phyloP scores from a whole-genome alignment of 2,888 invertebrate genomes.

The Tiliacea citrago region DNA sequence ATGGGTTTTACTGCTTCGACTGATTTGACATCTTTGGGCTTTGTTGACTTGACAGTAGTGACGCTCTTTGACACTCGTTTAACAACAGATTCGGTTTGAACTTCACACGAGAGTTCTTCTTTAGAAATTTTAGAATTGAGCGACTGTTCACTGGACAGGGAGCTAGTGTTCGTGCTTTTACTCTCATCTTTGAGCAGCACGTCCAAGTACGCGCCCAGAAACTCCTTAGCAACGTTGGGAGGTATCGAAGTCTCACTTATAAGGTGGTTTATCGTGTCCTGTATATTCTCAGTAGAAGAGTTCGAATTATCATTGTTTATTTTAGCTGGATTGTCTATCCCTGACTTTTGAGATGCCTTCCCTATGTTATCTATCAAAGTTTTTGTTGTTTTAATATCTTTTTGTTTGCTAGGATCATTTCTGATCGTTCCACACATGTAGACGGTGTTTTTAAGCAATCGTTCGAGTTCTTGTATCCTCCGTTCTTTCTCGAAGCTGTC shows the following conservation, averaged over 20 bases:
- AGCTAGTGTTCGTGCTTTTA: constrained; percentile 68
- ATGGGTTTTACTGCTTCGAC: constrained; percentile 49
- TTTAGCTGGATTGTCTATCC: constrained; percentile 49
- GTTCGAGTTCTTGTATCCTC: constrained; percentile 82
- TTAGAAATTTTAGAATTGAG: constrained; percentile 45
- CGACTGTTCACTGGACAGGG: constrained; percentile 71
- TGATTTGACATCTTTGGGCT: constrained; percentile 44
- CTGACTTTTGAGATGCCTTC: constrained; percentile 64
- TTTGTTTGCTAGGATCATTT: constrained; percentile 71
- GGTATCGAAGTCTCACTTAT: constrained; percentile 79
- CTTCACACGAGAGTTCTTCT: constrained; percentile 70
- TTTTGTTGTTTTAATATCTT: constrained; percentile 82
- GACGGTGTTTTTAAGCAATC: constrained; percentile 81
- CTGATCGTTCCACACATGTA: constrained; percentile 78
- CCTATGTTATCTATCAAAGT: constrained; percentile 78
- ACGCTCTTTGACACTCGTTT: constrained; percentile 78
- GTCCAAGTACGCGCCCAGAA: constrained; percentile 80
- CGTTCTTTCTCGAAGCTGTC: constrained; percentile 80
- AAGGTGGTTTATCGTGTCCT: constrained; percentile 80
- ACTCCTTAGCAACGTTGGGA: constrained; percentile 79
- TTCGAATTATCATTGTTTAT: constrained; percentile 68
- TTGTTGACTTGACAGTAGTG: constrained; percentile 64
- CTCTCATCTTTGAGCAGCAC: constrained; percentile 72
- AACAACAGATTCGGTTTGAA: constrained; percentile 76
- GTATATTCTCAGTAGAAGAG: constrained; percentile 79